Percentiles rank a stretch among this genome's conserved stretches.
Conservation (phyloP, 2,113 vertebrate species). For the Mormyrus iriodes region DNA sequence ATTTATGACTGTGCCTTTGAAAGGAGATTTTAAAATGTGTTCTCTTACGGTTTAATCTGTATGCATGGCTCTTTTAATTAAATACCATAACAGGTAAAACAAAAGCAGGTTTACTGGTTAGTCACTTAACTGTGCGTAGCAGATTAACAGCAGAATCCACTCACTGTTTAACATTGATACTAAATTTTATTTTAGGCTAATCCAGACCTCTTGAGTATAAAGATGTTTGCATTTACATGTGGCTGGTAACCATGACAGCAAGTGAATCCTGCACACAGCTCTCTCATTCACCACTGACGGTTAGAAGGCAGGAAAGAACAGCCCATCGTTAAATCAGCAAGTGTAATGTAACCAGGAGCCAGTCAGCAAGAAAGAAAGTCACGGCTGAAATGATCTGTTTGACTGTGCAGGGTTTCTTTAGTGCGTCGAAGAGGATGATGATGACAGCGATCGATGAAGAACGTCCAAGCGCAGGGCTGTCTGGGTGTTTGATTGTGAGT, state of each 20-base stretch:
- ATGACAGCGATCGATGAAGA: background rate
- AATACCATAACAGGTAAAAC: background rate
- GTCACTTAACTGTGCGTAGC: background rate
- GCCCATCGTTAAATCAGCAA: background rate
- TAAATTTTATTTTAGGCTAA: background rate
- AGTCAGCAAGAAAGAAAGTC: background rate
- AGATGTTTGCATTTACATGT: conserved; percentile 18
- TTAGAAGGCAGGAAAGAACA: background rate
- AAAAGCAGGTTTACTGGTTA: background rate
- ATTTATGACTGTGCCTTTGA: background rate
- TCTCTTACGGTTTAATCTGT: background rate
- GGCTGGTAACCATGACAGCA: conserved; percentile 17
- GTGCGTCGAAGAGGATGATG: background rate
- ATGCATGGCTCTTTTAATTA: background rate
- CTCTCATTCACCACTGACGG: background rate
- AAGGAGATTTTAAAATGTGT: background rate
- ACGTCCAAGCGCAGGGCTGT: background rate
- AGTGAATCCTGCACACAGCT: background rate
- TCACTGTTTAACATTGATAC: background rate
- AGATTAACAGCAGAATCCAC: background rate
- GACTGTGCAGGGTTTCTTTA: background rate
- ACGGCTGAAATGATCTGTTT: background rate
- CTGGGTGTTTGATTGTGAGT: background rate
- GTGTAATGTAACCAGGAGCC: conserved; percentile 4
- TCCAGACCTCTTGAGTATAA: background rate